phyloP scores from a whole-genome alignment of 1,140 invertebrate species.

The Ephestia elutella region DNA sequence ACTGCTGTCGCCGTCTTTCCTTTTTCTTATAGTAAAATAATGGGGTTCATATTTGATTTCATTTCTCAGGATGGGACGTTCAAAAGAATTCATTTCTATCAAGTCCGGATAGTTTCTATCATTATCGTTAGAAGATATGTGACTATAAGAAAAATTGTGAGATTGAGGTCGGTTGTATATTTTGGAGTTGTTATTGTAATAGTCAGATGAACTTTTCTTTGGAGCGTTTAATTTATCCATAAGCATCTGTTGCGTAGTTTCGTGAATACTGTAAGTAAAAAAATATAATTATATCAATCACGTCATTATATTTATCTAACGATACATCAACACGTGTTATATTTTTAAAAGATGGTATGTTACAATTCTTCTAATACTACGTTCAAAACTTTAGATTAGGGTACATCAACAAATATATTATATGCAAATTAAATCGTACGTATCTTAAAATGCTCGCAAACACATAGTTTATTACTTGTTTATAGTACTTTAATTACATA shows the following conservation, averaged over 20 bases:
- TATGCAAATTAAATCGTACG: too few relatives aligned
- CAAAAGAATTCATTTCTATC: constrained; percentile 78
- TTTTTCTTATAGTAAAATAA: constrained; percentile 77
- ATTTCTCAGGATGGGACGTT: constrained; percentile 45
- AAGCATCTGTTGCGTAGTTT: neutral
- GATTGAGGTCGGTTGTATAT: constrained; percentile 40
- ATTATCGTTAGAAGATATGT: constrained; percentile 75
- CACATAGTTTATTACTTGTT: too few relatives aligned
- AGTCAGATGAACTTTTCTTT: neutral
- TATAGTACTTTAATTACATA: too few relatives aligned
- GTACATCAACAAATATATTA: too few relatives aligned
- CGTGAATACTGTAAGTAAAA: neutral
- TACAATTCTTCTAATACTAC: too few relatives aligned
- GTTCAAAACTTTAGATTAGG: too few relatives aligned
- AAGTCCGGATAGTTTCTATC: constrained; percentile 81
- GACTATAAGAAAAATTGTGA: constrained; percentile 72
- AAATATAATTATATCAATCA: neutral
- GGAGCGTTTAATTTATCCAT: neutral
- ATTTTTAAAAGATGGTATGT: too few relatives aligned
- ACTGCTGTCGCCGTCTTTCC: constrained; percentile 79
- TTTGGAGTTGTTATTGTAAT: constrained; percentile 62
- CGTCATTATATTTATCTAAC: constrained; percentile 17
- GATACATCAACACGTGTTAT: too few relatives aligned
- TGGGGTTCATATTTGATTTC: constrained; percentile 60
- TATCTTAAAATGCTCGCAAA: too few relatives aligned